A percentile compares a stretch with the other conserved stretches of the same genome.
phyloP scores from a whole-genome alignment of 2,888 invertebrate genomes.

The Tortrix viridana region DNA sequence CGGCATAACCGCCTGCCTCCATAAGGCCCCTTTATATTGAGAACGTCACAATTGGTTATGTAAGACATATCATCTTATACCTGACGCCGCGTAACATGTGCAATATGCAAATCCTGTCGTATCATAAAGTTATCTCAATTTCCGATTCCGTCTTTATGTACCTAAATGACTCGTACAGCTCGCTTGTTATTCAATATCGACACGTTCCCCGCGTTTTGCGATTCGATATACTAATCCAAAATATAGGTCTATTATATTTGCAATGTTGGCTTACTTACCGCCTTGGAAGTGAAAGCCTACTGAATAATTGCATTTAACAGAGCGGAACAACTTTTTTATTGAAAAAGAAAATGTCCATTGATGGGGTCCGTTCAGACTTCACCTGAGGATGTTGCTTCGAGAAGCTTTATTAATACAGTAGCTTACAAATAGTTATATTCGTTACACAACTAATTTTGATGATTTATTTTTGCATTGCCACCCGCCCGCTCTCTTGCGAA shows the following conservation, averaged over 20 bases:
- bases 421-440: slow-evolving; percentile 40
- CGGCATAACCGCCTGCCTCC: no score
- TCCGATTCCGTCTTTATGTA: slow-evolving; percentile 30
- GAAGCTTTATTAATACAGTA: slow-evolving; percentile 25
- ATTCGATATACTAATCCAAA: slow-evolving; percentile 35
- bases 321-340: slow-evolving; percentile 59
- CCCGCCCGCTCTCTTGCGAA: slow-evolving; percentile 64
- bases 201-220: slow-evolving; percentile 26
- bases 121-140: slow-evolving; percentile 24
- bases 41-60: no score
- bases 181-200: slow-evolving; percentile 31
- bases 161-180: slow-evolving; percentile 27
- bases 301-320: slow-evolving; percentile 69
- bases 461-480: slow-evolving; percentile 65
- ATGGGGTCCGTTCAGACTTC: slow-evolving; percentile 42
- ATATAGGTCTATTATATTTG: slow-evolving; percentile 28
- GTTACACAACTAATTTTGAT: slow-evolving; percentile 52
- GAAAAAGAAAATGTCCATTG: slow-evolving; percentile 50
- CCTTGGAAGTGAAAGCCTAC: slow-evolving; percentile 73
- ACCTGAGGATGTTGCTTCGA: no score
- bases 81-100: slow-evolving; percentile 9
- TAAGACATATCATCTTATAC: slow-evolving; percentile 18
- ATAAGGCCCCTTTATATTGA: no score
- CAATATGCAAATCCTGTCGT: slow-evolving; percentile 8
- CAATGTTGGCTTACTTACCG: slow-evolving; percentile 43